Percentiles rank a stretch among this genome's conserved stretches.
Evolutionary conservation across 2,797 vertebrate genomes (phyloP).

Genomic region (Parauchenoglanis ngamensis): DNA sequence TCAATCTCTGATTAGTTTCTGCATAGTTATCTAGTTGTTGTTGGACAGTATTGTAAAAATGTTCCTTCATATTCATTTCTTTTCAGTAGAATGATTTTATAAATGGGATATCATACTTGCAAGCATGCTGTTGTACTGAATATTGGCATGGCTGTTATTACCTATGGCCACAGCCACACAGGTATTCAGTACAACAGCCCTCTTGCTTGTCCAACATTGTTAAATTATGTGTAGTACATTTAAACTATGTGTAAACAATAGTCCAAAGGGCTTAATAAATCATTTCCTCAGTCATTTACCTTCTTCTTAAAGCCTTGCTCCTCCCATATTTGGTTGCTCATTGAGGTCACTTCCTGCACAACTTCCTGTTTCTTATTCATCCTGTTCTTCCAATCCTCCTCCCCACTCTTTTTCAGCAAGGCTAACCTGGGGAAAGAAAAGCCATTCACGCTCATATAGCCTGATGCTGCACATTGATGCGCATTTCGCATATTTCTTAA

Average conservation of each 20-base stretch:
- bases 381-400: slow-evolving; percentile 96
- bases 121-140: background rate
- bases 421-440: slow-evolving; percentile 78
- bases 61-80: no score
- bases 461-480: no score
- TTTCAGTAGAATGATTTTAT: background rate
- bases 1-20: background rate
- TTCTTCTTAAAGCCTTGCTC: slow-evolving; percentile 83
- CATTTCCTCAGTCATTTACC: slow-evolving; percentile 68
- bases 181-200: background rate
- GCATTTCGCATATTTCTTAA: background rate
- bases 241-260: background rate
- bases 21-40: background rate
- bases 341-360: slow-evolving; percentile 69
- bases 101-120: background rate
- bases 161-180: background rate
- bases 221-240: background rate
- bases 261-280: no score
- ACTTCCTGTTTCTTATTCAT: slow-evolving; percentile 90
- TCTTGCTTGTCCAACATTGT: background rate
- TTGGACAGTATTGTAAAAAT: background rate
- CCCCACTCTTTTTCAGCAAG: slow-evolving; percentile 92
- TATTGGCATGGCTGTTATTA: background rate
- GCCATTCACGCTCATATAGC: background rate
- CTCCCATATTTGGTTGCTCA: slow-evolving; percentile 73